Base-by-base conservation (phyloP, 2,113 vertebrate genomes). In the Pterophyllum scalare region DNA sequence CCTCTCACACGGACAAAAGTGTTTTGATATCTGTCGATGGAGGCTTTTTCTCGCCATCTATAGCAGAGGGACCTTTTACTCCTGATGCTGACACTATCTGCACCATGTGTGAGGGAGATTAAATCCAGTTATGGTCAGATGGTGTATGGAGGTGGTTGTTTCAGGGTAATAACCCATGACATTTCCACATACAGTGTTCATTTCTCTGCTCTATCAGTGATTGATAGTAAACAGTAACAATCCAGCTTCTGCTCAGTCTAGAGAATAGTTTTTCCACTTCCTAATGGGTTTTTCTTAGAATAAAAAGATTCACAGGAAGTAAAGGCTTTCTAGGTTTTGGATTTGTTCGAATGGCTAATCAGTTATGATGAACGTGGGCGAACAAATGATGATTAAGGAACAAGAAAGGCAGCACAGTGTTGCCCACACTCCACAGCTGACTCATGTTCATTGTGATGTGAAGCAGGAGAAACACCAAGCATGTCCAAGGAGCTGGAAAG, bases 361-460 rank as follows among this genome's bases (percentile, higher is more conserved):
- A 7, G 4, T 59, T 9, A 33, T 56, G 24, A 70, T 15, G 19
- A 81, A 78, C 2, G 77, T 78, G 54, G 75, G 67, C 17, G 67
- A 88, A 64, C 46, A 59, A 74, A 80, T 77, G 43, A n/a, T 67
- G 57, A 77, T 59, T 24, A 26, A 79, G 31, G n/a, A 82, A 35
- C n/a, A 80, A 28, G 85, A 59, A 59, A 74, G 56, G 38, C 65
- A 54, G 33, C 43, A 13, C 19, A 49, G 79, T 7, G 13, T 31
- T 46, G 11, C 82, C 56, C 40, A 83, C 67, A 3, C 70, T 28
- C 22, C 26, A 1, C 13, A 57, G 64, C 17, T 80, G 56, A 79
- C 64, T 82, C 28, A 64, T 56, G 49, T 38, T 77, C 24, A 60
- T 26, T 70, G 49, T 22, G 35, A 83, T 52, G 35, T 10, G 5